Evolutionary conservation across 1,140 invertebrate species (phyloP).

Genomic region (Drosophila grimshawi): DNA sequence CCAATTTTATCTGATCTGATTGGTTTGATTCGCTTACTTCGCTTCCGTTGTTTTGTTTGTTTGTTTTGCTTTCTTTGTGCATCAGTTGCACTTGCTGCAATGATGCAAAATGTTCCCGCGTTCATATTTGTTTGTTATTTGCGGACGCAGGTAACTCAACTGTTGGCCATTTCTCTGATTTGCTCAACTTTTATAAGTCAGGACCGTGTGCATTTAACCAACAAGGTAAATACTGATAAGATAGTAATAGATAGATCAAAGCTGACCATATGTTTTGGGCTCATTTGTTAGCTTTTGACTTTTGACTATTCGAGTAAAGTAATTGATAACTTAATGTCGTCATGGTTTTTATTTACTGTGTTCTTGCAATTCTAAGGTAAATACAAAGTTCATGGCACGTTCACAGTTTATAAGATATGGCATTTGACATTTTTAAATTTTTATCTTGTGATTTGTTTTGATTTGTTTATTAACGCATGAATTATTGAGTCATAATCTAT

Average conservation of each 20-base stretch:
- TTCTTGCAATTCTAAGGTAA: not conserved
- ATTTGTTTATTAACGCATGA: too few relatives aligned
- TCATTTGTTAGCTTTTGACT: not conserved
- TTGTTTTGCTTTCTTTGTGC: not conserved
- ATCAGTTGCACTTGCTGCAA: constrained; percentile 48
- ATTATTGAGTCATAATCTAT: too few relatives aligned
- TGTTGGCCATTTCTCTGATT: constrained; percentile 43
- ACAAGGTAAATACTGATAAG: constrained; percentile 51
- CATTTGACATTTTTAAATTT: too few relatives aligned
- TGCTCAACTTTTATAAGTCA: constrained; percentile 61
- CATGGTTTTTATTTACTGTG: not conserved
- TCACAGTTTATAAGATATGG: not conserved
- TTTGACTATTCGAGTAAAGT: not conserved
- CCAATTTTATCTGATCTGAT: not conserved
- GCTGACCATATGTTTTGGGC: constrained; percentile 3
- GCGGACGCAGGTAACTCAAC: constrained; percentile 33
- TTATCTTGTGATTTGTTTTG: too few relatives aligned
- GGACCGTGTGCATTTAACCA: not conserved
- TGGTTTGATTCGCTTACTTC: constrained; percentile 9
- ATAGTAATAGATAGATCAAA: constrained; percentile 56
- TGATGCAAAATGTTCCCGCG: constrained; percentile 61
- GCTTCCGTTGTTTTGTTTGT: constrained; percentile 25
- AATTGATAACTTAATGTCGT: constrained; percentile 21
- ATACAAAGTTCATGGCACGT: constrained; percentile 6
- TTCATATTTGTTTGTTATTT: constrained; percentile 50